Evolutionary conservation across 2,797 vertebrate genomes (phyloP), one percentile per base, ranked within the genome.

Genomic region (Clamator glandarius): DNA sequence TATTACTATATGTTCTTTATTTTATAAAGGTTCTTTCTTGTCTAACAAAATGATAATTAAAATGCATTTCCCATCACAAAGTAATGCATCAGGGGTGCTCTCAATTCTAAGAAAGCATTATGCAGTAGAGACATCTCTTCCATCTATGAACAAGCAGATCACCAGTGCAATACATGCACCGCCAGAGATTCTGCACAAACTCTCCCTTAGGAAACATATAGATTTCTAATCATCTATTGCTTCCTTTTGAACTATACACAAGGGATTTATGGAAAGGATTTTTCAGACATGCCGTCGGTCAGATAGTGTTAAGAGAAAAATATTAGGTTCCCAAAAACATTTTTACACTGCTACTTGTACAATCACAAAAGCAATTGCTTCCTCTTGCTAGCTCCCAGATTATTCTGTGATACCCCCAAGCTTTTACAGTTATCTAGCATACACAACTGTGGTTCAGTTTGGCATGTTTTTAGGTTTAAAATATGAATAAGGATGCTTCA

Each of bases 401-500:
- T 89, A 88, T 92, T 89, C 89, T 35, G 57, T 52, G 91, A 90
- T 12, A 57, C 4, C 82, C 55, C 74, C 78, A 42, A 77, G 84
- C 84, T 90, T 87, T 89, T 61, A 64, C 67, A 70, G 82, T 69
- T 92, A 82, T 57, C 73, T 84, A 70, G 63, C 17, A 33, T 41
- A 55, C 39, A 78, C 75, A 77, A 93, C 81, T 61, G 61, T 83
- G 75, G 92, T 77, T 95, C 88, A 77, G 42, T 95, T 77, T 95
- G 94, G 93, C 88, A 93, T 61, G 36, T 92, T 87, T 90, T 77
- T 52, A 64, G 31, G 5, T 94, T 92, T 96, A 83, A 89, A 95
- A 96, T 90, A 94, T 84, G 88, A 95, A 70, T 95, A 95, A 95
- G 88, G 95, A 93, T 64, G 84, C 84, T 87, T 89, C 81, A 89